These are phyloP conservation scores for Myotis planiceps DNA, from an alignment of 2,797 vertebrate species.

Conservation along the genomic window DNA sequence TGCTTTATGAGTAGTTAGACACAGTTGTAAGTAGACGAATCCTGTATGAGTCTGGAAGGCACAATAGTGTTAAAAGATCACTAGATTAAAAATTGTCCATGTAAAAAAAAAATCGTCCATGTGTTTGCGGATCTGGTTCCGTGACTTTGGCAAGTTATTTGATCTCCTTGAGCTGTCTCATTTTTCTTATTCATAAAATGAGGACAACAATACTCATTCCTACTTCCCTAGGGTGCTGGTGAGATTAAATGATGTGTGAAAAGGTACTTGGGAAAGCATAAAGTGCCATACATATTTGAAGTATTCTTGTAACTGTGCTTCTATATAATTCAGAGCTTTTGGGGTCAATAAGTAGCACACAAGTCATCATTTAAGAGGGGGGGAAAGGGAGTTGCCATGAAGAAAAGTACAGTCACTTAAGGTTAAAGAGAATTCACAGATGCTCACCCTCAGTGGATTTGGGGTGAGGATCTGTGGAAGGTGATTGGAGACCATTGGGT, in stretches of 20 bases:
- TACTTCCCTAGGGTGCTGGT: not conserved
- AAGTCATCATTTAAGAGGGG: not conserved
- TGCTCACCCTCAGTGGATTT: not conserved
- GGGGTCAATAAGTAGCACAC: not conserved
- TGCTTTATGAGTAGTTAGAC: conserved; percentile 15
- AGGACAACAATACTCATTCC: not conserved
- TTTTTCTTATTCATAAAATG: conserved; percentile 50
- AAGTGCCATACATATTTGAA: not conserved
- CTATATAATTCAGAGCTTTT: conserved; percentile 18
- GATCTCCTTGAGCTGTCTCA: not conserved
- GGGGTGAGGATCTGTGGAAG: not conserved
- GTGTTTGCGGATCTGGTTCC: not conserved
- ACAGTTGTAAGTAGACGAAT: not conserved
- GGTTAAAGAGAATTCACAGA: not conserved
- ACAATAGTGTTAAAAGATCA: not conserved
- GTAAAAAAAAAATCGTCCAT: not conserved
- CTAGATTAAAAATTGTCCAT: not conserved
- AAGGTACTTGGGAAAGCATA: conserved; percentile 15
- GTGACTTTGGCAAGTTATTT: not conserved
- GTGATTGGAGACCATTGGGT: not conserved
- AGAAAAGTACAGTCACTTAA: not conserved
- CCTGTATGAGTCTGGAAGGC: not conserved
- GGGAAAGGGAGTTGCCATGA: not conserved
- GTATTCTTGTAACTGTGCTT: not conserved
- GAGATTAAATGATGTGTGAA: conserved; percentile 38